Percentiles rank a stretch among this genome's conserved stretches.
Evolutionary conservation across 1,140 invertebrate genomes (phyloP).

Genomic region (Papilio dardanus): DNA sequence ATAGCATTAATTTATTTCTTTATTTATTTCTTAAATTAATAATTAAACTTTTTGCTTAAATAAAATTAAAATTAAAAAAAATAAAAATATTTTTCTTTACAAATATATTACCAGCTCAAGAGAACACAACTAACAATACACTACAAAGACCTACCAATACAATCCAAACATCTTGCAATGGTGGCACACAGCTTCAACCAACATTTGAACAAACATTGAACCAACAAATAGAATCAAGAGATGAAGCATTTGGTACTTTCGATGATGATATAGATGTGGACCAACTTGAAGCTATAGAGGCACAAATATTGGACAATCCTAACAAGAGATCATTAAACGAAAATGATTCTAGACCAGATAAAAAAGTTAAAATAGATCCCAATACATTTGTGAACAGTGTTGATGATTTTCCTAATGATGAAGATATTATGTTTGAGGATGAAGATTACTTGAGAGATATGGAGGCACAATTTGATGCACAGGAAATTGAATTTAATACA

Average conservation of each 20-base stretch:
- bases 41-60: too few species aligned
- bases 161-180: slow-evolving; percentile 45
- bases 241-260: slow-evolving; percentile 46
- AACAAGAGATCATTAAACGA: slow-evolving; percentile 51
- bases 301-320: slow-evolving; percentile 47
- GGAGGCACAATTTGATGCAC: slow-evolving; percentile 58
- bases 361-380: slow-evolving; percentile 55
- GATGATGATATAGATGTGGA: slow-evolving; percentile 68
- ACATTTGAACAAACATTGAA: slow-evolving; percentile 29
- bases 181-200: slow-evolving; percentile 40
- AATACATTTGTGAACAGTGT: slow-evolving; percentile 37
- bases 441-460: slow-evolving; percentile 66
- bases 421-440: slow-evolving; percentile 62
- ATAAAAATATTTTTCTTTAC: too few species aligned
- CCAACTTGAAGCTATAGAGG: slow-evolving; percentile 64
- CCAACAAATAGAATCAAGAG: slow-evolving; percentile 29
- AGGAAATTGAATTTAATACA: slow-evolving; percentile 38
- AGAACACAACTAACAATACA: slow-evolving; percentile 43
- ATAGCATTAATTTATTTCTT: too few species aligned
- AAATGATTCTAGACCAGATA: slow-evolving; percentile 52
- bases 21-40: too few species aligned
- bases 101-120: slow-evolving; percentile 44
- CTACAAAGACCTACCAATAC: slow-evolving; percentile 44
- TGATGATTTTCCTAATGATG: slow-evolving; percentile 57
- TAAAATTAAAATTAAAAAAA: too few species aligned